Evolutionary conservation across 35 echinoderm and acorn worm genomes (phyloP), one percentile per base, ranked within the genome.

Genomic region (Apostichopus parvimensis): DNA sequence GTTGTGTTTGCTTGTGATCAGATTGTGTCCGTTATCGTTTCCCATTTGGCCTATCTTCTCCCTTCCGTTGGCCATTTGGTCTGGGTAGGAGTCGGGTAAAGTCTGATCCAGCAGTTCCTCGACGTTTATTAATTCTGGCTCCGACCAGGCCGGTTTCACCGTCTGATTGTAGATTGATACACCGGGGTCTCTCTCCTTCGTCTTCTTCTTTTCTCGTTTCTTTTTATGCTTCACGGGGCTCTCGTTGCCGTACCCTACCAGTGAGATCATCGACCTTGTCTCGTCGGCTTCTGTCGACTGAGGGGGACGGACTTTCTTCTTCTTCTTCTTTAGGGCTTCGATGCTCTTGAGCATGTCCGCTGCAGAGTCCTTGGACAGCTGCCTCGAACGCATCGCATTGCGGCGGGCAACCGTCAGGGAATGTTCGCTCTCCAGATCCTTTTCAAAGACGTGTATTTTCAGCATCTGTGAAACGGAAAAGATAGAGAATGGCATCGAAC

Each of bases 381-480:
- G 96, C 22, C 96, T 25, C 9, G 93, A 34, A 62, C 92, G 79
- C 61, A 98, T 94, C 90, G 93, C 94, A 12, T 94, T 93, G 9
- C 94, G 54, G 45, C 96, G 78, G 13, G 96, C 96, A 4, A 98
- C 82, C 14, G 92, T 91, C 77, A 98, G 61, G 1, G 94, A 98
- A 57, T 98, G 96, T 68, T 98, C 96, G 23, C 80, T 94, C 72
- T 98, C 96, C 8, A 98, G 56, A 75, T 98, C 96, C 70, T 94
- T 95, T 80, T 98, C 96, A 92, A 98, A 98, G 22, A 98, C 94
- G 23, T 86, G 59, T 24, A 98, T 61, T 87, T 95, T 95, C 79
- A 98, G 18, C 94, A 98, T 95, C 96, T 98, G 86, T 18, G 58
- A 80, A 12, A 13, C 34, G 0, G 34, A 45, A 45, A 45, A 45